Conservation (phyloP, 2,888 invertebrate genomes). For the Diloba caeruleocephala region DNA sequence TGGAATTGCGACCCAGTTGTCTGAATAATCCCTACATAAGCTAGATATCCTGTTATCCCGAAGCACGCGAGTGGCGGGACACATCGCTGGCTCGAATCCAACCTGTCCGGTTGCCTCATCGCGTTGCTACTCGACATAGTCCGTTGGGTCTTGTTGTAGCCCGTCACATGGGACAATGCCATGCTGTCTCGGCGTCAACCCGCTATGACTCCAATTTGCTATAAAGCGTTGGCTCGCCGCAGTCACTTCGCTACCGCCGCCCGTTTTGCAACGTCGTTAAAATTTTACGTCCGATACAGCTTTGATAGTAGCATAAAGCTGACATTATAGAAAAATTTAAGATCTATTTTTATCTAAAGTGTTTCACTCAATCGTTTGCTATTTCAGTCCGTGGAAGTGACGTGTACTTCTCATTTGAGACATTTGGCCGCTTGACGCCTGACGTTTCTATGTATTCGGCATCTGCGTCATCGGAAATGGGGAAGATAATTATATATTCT, state of each 20-base stretch:
- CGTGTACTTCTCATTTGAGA: slow-evolving; percentile 41
- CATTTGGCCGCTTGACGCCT: slow-evolving; percentile 34
- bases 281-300: slow-evolving; percentile 48
- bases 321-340: slow-evolving; percentile 40
- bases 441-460: slow-evolving; percentile 47
- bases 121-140: slow-evolving; percentile 49
- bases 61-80: slow-evolving; percentile 61
- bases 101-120: slow-evolving; percentile 61
- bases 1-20: slow-evolving; percentile 67
- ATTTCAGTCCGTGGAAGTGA: slow-evolving; percentile 35
- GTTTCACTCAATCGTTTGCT: slow-evolving; percentile 28
- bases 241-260: slow-evolving; percentile 36
- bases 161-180: slow-evolving; percentile 63
- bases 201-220: slow-evolving; percentile 62
- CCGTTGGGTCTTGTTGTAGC: slow-evolving; percentile 57
- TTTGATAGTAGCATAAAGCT: slow-evolving; percentile 46
- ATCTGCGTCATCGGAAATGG: slow-evolving; percentile 53
- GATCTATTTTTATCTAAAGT: slow-evolving; percentile 40
- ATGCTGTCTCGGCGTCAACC: slow-evolving; percentile 57
- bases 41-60: slow-evolving; percentile 67
- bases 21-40: slow-evolving; percentile 67
- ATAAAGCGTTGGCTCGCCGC: slow-evolving; percentile 46
- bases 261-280: slow-evolving; percentile 50
- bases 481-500: slow-evolving; percentile 31
- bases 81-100: slow-evolving; percentile 76